Percentiles rank a stretch among this genome's conserved stretches.
phyloP scores from a whole-genome alignment of 2,888 invertebrate genomes.

The Lasioglossum morio region DNA sequence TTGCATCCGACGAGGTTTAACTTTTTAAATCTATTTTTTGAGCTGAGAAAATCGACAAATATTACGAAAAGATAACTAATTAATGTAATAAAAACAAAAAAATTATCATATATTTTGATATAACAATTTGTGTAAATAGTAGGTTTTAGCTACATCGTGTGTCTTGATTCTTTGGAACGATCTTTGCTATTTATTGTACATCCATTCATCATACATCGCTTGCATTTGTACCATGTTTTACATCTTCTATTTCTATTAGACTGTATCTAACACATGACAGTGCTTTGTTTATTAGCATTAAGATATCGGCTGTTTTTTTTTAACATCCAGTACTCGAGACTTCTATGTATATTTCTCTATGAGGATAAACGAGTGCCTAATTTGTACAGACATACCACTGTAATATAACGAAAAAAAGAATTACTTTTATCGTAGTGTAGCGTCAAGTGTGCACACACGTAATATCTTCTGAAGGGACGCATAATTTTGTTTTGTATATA shows the following conservation, averaged over 20 bases:
- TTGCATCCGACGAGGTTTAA: conserved; percentile 83
- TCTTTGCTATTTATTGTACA: conserved; percentile 84
- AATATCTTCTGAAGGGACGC: conserved; percentile 12
- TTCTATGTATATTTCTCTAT: conserved; percentile 77
- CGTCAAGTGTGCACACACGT: conserved; percentile 13
- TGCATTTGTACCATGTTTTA: conserved; percentile 74
- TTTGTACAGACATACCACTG: conserved; percentile 83
- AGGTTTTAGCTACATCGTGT: conserved; percentile 81
- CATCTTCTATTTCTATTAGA: conserved; percentile 66
- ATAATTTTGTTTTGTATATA: conserved; percentile 38
- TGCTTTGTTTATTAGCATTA: conserved; percentile 61
- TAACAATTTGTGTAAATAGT: conserved; percentile 84
- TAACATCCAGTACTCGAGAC: conserved; percentile 78
- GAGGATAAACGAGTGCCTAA: conserved; percentile 81
- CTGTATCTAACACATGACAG: conserved; percentile 50
- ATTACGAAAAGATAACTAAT: conserved; percentile 73
- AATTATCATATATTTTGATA: conserved; percentile 84
- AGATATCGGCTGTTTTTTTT: conserved; percentile 52
- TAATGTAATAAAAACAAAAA: conserved; percentile 75
- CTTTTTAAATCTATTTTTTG: conserved; percentile 58
- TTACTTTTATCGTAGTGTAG: conserved; percentile 59
- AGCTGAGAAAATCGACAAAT: conserved; percentile 48
- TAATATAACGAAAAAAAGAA: conserved; percentile 77
- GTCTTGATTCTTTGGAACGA: conserved; percentile 79
- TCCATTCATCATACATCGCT: conserved; percentile 78